A percentile compares a stretch with the other conserved stretches of the same genome.
Evolutionary conservation across 2,113 vertebrate species (phyloP).

Genomic region (Vimba vimba): DNA sequence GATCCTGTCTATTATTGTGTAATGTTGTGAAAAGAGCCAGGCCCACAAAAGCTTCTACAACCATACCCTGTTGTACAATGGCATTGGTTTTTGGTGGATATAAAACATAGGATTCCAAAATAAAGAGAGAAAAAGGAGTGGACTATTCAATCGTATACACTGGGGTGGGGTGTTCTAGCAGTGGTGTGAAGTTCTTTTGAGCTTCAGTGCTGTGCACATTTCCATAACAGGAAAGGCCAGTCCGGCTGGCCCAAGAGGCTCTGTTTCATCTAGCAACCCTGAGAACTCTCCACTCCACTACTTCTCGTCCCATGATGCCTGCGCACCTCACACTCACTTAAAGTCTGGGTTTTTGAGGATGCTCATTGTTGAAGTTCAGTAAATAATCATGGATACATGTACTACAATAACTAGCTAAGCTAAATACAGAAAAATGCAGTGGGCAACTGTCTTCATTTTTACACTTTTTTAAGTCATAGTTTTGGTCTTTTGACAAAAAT

Average conservation of each 20-base stretch:
- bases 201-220: constrained; percentile 64
- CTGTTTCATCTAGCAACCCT: constrained; percentile 54
- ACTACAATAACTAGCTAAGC: not conserved
- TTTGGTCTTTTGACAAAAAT: not conserved
- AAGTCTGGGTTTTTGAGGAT: constrained; percentile 7
- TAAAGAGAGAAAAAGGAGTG: constrained; percentile 27
- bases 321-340: not conserved
- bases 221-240: constrained; percentile 79
- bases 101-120: constrained; percentile 33
- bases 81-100: not conserved
- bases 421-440: constrained; percentile 23
- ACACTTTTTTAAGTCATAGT: not conserved
- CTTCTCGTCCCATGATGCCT: constrained; percentile 37
- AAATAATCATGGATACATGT: constrained; percentile 16
- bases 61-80: not conserved
- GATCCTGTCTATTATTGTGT: not conserved
- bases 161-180: constrained; percentile 16
- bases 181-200: constrained; percentile 35
- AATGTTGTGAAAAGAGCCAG: not conserved
- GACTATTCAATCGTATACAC: constrained; percentile 16
- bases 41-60: not conserved
- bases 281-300: constrained; percentile 43
- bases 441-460: not conserved
- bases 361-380: constrained; percentile 36
- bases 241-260: constrained; percentile 64